phyloP scores from a whole-genome alignment of 2,113 vertebrate genomes.

The Zapus hudsonius region DNA sequence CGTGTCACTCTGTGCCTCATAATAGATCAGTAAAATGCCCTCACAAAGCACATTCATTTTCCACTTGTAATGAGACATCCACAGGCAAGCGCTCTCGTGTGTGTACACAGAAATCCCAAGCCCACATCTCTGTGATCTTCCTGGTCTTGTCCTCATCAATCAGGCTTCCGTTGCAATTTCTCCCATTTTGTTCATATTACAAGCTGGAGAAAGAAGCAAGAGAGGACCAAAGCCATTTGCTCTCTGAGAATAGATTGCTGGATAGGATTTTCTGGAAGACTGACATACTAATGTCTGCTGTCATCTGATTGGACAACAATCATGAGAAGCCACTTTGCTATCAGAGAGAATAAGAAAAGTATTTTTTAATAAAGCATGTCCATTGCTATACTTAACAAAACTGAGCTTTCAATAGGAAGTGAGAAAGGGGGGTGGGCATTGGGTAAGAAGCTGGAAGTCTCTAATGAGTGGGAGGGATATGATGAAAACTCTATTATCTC shows the following conservation, averaged over 20 bases:
- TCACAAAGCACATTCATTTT: not conserved
- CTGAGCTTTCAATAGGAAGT: not conserved
- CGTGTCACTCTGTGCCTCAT: not conserved
- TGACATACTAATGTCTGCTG: not conserved
- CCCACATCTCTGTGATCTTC: not conserved
- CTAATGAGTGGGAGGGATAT: not conserved
- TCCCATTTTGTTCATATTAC: not conserved
- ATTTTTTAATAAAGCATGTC: not conserved
- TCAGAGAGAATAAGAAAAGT: not conserved
- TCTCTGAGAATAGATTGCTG: not conserved
- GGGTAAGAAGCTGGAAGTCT: not conserved
- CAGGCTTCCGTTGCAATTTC: not conserved
- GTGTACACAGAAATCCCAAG: not conserved
- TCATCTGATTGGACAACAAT: not conserved
- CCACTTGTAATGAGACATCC: not conserved
- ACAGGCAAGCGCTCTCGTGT: not conserved
- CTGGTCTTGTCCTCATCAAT: not conserved
- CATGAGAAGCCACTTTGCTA: not conserved
- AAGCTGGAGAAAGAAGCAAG: not conserved
- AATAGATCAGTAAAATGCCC: not conserved
- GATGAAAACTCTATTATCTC: not conserved
- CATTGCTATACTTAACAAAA: not conserved
- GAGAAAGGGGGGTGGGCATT: not conserved
- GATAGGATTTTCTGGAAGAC: not conserved
- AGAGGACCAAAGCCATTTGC: not conserved